phyloP scores from a whole-genome alignment of 1,140 invertebrate species.

The Trichonephila inaurata region DNA sequence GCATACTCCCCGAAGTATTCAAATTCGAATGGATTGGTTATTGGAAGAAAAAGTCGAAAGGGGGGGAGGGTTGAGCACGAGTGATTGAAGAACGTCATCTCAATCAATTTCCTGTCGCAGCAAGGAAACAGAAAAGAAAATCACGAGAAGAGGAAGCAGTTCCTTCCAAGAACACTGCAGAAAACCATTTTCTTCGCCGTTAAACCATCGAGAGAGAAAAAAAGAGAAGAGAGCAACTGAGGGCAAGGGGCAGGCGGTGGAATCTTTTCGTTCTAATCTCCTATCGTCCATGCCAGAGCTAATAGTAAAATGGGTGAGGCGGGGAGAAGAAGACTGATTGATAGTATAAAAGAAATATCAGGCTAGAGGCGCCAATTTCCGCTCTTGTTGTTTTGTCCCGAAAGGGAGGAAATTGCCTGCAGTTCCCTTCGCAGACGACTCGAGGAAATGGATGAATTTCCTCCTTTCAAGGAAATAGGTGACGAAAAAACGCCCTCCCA shows the following conservation, averaged over 20 bases:
- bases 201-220: background rate
- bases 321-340: no score
- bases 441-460: conserved; percentile 56
- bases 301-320: conserved; percentile 19
- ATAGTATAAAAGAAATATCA: background rate
- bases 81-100: background rate
- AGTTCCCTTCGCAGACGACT: background rate
- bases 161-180: background rate
- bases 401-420: conserved; percentile 43
- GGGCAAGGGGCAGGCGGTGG: background rate
- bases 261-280: conserved; percentile 21
- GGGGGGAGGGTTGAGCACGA: background rate
- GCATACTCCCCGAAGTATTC: background rate
- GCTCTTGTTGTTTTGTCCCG: conserved; percentile 34
- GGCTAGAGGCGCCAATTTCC: conserved; percentile 36
- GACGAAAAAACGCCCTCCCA: background rate
- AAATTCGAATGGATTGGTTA: background rate
- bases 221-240: background rate
- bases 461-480: conserved; percentile 48
- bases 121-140: background rate
- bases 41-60: background rate
- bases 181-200: conserved; percentile 20
- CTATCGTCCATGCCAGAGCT: background rate
- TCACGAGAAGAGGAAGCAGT: background rate
- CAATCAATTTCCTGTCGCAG: background rate